phyloP scores from a whole-genome alignment of 2,888 invertebrate genomes.

The Nemurella pictetii region DNA sequence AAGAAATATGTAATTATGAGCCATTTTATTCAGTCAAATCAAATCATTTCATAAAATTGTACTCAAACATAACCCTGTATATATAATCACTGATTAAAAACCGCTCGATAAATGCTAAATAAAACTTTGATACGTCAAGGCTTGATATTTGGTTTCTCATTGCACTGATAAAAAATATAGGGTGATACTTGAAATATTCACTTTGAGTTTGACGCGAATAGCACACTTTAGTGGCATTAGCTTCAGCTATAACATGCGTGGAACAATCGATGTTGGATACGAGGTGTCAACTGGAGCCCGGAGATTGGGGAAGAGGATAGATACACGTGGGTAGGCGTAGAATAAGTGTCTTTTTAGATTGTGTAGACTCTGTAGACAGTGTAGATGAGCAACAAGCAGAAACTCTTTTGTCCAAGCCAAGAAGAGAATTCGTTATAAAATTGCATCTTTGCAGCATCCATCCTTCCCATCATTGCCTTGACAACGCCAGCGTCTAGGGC shows the following conservation, averaged over 20 bases:
- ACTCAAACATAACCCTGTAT: conserved; percentile 5
- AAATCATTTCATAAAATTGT: background rate
- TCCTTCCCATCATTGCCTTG: no score
- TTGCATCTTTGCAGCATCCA: background rate
- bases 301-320: no score
- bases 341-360: no score
- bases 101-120: conserved; percentile 13
- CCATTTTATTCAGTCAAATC: no score
- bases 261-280: background rate
- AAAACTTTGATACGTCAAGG: conserved; percentile 28
- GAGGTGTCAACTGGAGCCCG: no score
- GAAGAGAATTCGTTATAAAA: background rate
- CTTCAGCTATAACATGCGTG: background rate
- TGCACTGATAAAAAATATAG: background rate
- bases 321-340: no score
- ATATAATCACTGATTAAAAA: conserved; percentile 6
- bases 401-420: no score
- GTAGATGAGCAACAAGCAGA: no score
- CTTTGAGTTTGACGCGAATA: background rate
- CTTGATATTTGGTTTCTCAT: background rate
- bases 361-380: no score
- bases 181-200: background rate
- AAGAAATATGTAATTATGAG: no score
- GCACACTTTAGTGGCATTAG: background rate
- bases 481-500: background rate